phyloP scores from a whole-genome alignment of 2,113 vertebrate species.

The Dendropsophus ebraccatus region DNA sequence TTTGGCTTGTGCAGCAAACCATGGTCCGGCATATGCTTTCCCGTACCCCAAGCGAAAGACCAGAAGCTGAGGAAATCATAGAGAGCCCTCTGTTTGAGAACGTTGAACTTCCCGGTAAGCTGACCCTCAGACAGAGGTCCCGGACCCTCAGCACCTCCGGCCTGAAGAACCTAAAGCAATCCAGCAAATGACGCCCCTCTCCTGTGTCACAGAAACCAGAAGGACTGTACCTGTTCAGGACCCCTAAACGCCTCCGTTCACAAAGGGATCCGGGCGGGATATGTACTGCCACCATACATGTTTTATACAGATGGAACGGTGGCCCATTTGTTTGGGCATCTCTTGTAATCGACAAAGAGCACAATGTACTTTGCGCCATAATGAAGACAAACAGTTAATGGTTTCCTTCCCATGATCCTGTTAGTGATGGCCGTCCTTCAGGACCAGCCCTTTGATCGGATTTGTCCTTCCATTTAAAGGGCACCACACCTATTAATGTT shows the following conservation, averaged over 20 bases:
- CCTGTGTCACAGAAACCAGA: not conserved
- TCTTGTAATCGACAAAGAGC: not conserved
- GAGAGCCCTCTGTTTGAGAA: conserved; percentile 89
- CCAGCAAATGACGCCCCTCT: conserved; percentile 73
- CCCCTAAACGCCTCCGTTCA: not conserved
- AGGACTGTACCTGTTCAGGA: not conserved
- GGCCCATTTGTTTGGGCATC: not conserved
- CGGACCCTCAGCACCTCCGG: conserved; percentile 91
- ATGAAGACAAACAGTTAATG: not conserved
- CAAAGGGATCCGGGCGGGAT: not conserved
- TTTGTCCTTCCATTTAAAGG: not conserved
- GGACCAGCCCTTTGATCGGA: not conserved
- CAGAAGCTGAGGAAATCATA: conserved; percentile 88
- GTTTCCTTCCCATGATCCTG: not conserved
- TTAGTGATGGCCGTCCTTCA: not conserved
- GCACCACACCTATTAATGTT: not conserved
- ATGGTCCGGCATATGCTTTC: conserved; percentile 97
- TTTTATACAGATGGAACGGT: not conserved
- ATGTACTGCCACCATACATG: not conserved
- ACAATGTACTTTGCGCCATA: not conserved
- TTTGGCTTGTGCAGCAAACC: conserved; percentile 73
- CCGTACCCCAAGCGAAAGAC: conserved; percentile 82
- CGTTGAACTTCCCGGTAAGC: conserved; percentile 84
- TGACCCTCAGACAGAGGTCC: conserved; percentile 86
- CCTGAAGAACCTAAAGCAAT: conserved; percentile 81